Percentiles rank a stretch among this genome's conserved stretches.
These are phyloP conservation scores for Vimba vimba DNA, from an alignment of 2,113 vertebrate genomes.

Conservation along the genomic window DNA sequence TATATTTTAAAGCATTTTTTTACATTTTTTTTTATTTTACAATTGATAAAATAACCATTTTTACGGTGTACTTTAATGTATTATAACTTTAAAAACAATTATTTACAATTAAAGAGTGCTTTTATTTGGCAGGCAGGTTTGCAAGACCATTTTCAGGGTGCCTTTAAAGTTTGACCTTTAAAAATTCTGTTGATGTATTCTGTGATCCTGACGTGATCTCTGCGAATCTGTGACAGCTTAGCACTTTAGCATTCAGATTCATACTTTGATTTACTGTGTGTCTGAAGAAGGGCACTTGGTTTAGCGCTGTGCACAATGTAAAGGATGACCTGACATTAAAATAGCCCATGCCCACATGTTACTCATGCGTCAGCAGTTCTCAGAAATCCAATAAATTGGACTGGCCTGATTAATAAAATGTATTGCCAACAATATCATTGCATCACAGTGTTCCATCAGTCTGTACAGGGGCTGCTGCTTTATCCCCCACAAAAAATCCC, in stretches of 20 bases:
- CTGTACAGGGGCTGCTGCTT: not conserved
- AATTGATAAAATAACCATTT: not conserved
- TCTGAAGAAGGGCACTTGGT: not conserved
- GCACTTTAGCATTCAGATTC: not conserved
- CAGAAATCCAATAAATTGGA: constrained; percentile 6
- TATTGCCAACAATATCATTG: constrained; percentile 11
- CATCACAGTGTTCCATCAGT: not conserved
- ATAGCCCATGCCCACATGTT: constrained; percentile 9
- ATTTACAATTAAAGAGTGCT: not conserved
- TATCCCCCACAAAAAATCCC: not conserved
- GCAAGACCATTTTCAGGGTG: not conserved
- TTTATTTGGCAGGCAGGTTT: not conserved
- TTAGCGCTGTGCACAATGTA: constrained; percentile 18
- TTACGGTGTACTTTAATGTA: not conserved
- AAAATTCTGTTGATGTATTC: not conserved
- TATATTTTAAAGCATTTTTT: not conserved
- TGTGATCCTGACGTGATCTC: not conserved
- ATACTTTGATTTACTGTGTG: not conserved
- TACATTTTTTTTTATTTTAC: too few relatives aligned
- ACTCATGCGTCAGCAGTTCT: constrained; percentile 24
- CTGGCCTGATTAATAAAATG: constrained; percentile 8
- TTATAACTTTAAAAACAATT: not conserved
- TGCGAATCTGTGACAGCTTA: not conserved
- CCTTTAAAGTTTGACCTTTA: not conserved
- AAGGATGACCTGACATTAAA: constrained; percentile 15